Evolutionary conservation across 2,113 vertebrate species (phyloP), one percentile per base, ranked within the genome.

Genomic region (Corydoras sp.): DNA sequence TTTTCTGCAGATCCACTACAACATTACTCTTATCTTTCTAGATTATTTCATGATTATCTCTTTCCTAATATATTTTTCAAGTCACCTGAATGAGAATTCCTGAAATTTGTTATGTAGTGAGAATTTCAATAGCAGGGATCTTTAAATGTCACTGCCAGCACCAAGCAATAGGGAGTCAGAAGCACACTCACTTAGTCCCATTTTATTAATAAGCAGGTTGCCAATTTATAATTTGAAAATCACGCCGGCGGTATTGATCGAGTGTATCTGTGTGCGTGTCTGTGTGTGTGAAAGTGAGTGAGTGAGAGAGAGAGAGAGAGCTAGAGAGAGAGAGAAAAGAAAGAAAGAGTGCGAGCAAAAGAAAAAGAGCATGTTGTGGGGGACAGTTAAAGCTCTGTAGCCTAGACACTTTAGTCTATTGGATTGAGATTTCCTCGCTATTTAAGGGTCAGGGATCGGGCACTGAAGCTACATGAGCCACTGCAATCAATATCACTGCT

Each of bases 341-440:
- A 43, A 43, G 74, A 72, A 49, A 77, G 54, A 67, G 13, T 72
- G 15, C 68, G 50, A 77, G 71, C 80, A 79, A 76, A 74, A 71
- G 76, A 14, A 65, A 62, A 81, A 73, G 87, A 74, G 32, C 79
- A 43, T 43, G 35, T 43, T 43, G 62, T 66, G 14, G 82, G 30
- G 51, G 54, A 66, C 53, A 35, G 43, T 54, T 35, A 9, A n/a
- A 61, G 72, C 62, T 65, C 50, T 68, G 76, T 59, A 24, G 83
- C 79, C 81, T 77, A 86, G 88, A 90, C 87, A 89, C 89, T 91
- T 86, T 83, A 94, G 93, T 97, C 95, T 92, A 96, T 97, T 93
- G 92, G 86, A 97, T 98, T 92, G 93, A 96, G 92, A 98, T 98
- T 96, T 94, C 94, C 93, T 91, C 85, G 89, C 94, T 93, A 96